phyloP scores from a whole-genome alignment of 53 echinoderm and acorn worm species.

The Astropecten irregularis region DNA sequence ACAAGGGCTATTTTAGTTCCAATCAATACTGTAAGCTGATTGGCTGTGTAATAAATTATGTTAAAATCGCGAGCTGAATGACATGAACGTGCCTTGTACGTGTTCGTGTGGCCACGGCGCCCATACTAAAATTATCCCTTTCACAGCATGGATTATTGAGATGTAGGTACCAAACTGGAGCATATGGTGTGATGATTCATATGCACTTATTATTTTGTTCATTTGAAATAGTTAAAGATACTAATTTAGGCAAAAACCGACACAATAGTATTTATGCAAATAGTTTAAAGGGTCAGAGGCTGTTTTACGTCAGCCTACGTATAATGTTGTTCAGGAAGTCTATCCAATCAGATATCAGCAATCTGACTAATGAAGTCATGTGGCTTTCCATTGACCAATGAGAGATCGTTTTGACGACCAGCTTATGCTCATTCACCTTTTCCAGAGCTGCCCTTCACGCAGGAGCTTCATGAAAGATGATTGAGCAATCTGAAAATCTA shows the following conservation, averaged over 20 bases:
- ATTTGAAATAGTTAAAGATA: not conserved
- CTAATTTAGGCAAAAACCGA: slow-evolving; percentile 11
- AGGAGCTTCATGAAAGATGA: not conserved
- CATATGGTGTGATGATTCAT: not conserved
- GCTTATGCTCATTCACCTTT: slow-evolving; percentile 98
- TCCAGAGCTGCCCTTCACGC: slow-evolving; percentile 37
- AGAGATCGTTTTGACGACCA: slow-evolving; percentile 20
- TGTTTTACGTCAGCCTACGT: slow-evolving; percentile 21
- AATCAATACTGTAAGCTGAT: slow-evolving; percentile 51
- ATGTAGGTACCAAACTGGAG: not conserved
- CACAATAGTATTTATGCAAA: slow-evolving; percentile 70
- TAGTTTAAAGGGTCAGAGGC: slow-evolving; percentile 58
- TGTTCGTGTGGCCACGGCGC: not conserved
- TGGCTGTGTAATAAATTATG: slow-evolving; percentile 60
- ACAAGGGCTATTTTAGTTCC: slow-evolving; percentile 79
- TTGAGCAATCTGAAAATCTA: not conserved
- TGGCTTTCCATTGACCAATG: slow-evolving; percentile 71
- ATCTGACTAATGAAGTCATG: slow-evolving; percentile 62
- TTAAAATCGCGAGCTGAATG: slow-evolving; percentile 53
- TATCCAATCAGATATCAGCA: slow-evolving; percentile 56
- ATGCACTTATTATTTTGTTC: slow-evolving; percentile 35
- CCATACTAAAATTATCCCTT: slow-evolving; percentile 1
- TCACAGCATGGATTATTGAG: not conserved
- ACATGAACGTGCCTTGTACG: slow-evolving; percentile 60
- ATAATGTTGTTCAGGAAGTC: slow-evolving; percentile 8